Evolutionary conservation across 2,888 invertebrate species (phyloP), one percentile per base, ranked within the genome.

Genomic region (Thera obeliscata): DNA sequence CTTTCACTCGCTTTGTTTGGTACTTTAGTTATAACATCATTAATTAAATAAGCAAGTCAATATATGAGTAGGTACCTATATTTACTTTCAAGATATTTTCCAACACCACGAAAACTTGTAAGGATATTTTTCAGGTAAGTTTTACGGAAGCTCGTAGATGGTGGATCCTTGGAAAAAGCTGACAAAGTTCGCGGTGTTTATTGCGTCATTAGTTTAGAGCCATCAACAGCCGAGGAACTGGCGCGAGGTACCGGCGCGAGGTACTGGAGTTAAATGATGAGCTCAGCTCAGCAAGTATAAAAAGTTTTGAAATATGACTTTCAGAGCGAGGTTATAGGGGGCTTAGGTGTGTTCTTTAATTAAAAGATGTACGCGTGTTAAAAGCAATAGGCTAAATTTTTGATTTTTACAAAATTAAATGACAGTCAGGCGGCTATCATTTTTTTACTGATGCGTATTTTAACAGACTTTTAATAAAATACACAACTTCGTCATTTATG

Each of bases 201-300:
- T 74, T 74, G 74, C 67, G 63, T 68, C 70, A 73, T 75, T 74
- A 73, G 73, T 73, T 66, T 70, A 70, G 67, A 56, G 67, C 64
- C 61, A 75, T 75, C 69, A 74, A 63, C 74, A 61, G 66, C 49
- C 50, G 59, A 2, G 43, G 9, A 1, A 35, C 43, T 9, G 9
- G 43, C 2, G 43, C 50, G 59, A 2, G 41, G 9, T 2, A n/a
- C 43, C 43, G 43, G 43, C 1, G 9, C 5, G 1, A 9, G 3
- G 41, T 8, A 9, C 43, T 46, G 43, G 3, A 56, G 61, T 11
- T 59, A n/a, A 43, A 9, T 9, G 61, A 61, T 43, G 54, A 61
- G 60, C 22, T 33, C 52, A 36, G 38, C 36, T 7, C 43, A 36
- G 48, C 38, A 7, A 22, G 38, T 59, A 33, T 50, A 41, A 50